Conservation (phyloP, 2,113 vertebrate species). For the Corythaixoides concolor region DNA sequence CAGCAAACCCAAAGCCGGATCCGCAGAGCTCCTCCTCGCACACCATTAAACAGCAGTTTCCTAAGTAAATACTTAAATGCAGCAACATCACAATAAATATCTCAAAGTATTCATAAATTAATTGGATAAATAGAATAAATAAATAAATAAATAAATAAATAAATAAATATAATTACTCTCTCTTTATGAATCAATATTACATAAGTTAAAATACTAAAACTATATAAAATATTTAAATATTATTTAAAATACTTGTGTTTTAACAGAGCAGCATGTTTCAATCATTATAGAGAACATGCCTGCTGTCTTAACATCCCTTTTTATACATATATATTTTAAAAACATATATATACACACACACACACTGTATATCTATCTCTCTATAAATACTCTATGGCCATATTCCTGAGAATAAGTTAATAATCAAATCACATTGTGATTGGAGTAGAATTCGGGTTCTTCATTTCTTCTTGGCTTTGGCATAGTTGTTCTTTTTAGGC, state of each 20-base stretch:
- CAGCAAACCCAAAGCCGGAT: neutral
- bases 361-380: neutral
- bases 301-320: neutral
- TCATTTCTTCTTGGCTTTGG: neutral
- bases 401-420: slow-evolving; percentile 44
- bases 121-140: neutral
- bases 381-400: neutral
- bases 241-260: neutral
- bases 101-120: neutral
- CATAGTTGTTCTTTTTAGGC: neutral
- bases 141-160: neutral
- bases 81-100: neutral
- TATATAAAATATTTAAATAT: neutral
- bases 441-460: neutral
- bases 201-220: neutral
- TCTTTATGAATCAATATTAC: too few relatives aligned
- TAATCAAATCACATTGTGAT: neutral
- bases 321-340: neutral
- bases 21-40: neutral
- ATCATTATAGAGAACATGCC: neutral
- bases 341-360: neutral
- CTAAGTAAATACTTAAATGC: neutral
- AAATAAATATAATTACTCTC: neutral
- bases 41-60: neutral
- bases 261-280: neutral